Evolutionary conservation across 2,797 vertebrate genomes (phyloP).

Genomic region (Furcifer pardalis): DNA sequence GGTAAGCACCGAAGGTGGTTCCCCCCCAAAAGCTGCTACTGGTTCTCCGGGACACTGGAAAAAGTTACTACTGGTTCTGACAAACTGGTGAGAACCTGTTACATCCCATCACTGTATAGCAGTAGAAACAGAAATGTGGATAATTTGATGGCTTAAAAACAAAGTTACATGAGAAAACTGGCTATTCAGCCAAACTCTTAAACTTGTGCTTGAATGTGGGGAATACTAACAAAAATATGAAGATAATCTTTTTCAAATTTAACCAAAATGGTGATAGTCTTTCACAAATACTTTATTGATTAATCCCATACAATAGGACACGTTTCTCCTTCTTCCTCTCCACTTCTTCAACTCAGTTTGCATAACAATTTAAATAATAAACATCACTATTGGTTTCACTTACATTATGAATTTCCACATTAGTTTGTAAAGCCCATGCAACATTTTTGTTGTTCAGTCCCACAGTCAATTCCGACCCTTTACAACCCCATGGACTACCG

Average conservation of each 20-base stretch:
- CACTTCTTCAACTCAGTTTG: not conserved
- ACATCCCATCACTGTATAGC: too few relatives aligned
- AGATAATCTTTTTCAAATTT: not conserved
- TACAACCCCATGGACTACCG: too few relatives aligned
- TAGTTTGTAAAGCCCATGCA: not conserved
- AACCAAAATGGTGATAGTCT: too few relatives aligned
- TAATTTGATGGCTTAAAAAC: conserved; percentile 5
- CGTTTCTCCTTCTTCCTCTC: not conserved
- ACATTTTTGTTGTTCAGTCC: too few relatives aligned
- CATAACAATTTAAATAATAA: not conserved
- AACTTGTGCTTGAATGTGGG: not conserved
- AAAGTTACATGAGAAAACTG: not conserved
- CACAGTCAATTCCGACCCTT: too few relatives aligned
- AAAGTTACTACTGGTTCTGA: too few relatives aligned
- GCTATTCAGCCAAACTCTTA: not conserved
- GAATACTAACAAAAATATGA: not conserved
- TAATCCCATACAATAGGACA: not conserved
- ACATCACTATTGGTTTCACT: not conserved
- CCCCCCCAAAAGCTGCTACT: too few relatives aligned
- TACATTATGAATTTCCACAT: not conserved
- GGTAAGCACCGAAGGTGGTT: too few relatives aligned
- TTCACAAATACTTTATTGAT: not conserved
- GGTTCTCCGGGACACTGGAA: too few relatives aligned
- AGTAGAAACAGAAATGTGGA: not conserved
- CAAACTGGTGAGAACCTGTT: too few relatives aligned